A percentile compares a stretch with the other conserved stretches of the same genome.
Evolutionary conservation across 2,888 invertebrate species (phyloP).

Genomic region (Mythimna impura): DNA sequence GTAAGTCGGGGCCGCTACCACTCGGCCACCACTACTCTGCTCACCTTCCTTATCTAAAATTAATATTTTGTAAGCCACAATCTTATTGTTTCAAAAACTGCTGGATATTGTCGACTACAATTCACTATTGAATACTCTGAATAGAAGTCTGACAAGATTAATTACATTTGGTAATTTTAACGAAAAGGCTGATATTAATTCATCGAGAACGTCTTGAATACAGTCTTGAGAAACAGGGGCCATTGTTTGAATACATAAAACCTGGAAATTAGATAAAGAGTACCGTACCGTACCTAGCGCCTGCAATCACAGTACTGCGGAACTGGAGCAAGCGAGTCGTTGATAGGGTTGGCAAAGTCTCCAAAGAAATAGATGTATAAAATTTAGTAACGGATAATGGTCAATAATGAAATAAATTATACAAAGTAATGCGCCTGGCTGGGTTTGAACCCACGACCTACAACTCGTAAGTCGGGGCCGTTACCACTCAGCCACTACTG

Average conservation of each 20-base stretch:
- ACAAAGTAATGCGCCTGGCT: too few species aligned
- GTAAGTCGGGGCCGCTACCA: too few species aligned
- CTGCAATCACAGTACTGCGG: conserved; percentile 68
- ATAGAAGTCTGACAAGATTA: conserved; percentile 42
- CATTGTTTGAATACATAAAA: conserved; percentile 70
- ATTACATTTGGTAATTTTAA: conserved; percentile 43
- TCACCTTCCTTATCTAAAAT: conserved; percentile 13
- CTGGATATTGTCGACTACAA: conserved; percentile 30
- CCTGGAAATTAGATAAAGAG: conserved; percentile 71
- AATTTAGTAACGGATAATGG: neutral
- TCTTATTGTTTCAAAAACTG: conserved; percentile 28
- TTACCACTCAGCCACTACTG: too few species aligned
- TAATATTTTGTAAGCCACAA: conserved; percentile 6
- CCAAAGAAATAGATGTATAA: neutral
- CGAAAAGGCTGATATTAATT: conserved; percentile 25
- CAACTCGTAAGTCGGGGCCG: too few species aligned
- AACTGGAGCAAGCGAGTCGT: conserved; percentile 54
- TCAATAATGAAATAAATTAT: too few species aligned
- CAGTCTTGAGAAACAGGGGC: conserved; percentile 35
- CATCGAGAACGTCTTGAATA: conserved; percentile 21
- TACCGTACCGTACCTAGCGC: conserved; percentile 45
- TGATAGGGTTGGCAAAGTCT: conserved; percentile 57
- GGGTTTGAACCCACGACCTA: too few species aligned
- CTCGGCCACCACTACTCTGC: too few species aligned
- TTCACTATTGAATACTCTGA: conserved; percentile 37